Evolutionary conservation across 1,140 invertebrate species (phyloP).

Genomic region (Berghia stephanieae): DNA sequence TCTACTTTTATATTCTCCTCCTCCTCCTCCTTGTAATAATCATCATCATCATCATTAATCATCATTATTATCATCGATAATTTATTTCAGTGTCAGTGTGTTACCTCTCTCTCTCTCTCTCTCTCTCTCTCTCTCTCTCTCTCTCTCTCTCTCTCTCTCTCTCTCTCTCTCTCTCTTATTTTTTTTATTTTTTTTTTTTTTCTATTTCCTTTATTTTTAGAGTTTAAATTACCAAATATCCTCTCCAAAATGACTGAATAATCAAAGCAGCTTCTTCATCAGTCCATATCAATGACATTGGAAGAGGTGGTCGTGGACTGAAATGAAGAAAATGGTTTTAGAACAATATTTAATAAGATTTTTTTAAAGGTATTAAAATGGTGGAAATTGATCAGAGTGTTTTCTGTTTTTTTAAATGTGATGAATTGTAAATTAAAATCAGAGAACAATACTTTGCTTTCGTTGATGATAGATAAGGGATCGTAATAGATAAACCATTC

Average conservation of each 20-base stretch:
- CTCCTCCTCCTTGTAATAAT: too few species aligned
- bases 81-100: not conserved
- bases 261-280: slow-evolving; percentile 65
- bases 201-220: not conserved
- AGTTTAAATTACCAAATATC: slow-evolving; percentile 57
- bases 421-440: too few species aligned
- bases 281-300: slow-evolving; percentile 64
- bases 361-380: slow-evolving; percentile 8
- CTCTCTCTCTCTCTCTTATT: not conserved
- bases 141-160: not conserved
- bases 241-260: slow-evolving; percentile 65
- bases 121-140: not conserved
- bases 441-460: too few species aligned
- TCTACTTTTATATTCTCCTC: too few species aligned
- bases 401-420: too few species aligned
- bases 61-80: too few species aligned
- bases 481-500: too few species aligned
- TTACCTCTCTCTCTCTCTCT: not conserved
- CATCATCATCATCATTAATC: too few species aligned
- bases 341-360: slow-evolving; percentile 19
- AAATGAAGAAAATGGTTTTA: slow-evolving; percentile 34
- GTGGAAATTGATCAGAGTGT: not conserved
- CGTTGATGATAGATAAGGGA: too few species aligned
- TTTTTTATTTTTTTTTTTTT: slow-evolving; percentile 5
- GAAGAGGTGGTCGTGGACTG: slow-evolving; percentile 64